A percentile compares a stretch with the other conserved stretches of the same genome.
phyloP scores from a whole-genome alignment of 2,113 vertebrate genomes.

The Tinamus guttatus region DNA sequence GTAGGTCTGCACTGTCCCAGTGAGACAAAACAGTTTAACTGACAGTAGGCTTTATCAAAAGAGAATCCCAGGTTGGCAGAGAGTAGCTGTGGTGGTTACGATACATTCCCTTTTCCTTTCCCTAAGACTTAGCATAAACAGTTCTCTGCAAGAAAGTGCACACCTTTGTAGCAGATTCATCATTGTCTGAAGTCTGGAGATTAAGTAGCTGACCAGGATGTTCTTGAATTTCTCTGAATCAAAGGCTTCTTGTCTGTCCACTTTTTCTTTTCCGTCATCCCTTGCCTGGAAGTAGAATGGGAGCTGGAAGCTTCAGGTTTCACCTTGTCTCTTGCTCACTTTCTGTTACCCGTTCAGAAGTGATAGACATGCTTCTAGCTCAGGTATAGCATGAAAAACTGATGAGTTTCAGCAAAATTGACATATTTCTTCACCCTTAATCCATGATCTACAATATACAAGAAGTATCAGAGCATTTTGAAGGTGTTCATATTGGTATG shows the following conservation, averaged over 20 bases:
- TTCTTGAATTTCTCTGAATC: background rate
- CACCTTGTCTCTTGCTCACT: no score
- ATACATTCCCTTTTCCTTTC: background rate
- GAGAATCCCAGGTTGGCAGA: background rate
- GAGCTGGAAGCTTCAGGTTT: background rate
- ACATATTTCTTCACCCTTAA: background rate
- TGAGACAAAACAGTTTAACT: background rate
- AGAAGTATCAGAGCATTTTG: background rate
- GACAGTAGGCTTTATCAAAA: background rate
- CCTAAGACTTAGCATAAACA: background rate
- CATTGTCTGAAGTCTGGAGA: background rate
- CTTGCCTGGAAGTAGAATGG: background rate
- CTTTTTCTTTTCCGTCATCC: background rate
- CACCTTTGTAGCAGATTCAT: background rate
- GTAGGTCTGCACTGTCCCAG: background rate
- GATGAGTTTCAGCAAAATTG: background rate
- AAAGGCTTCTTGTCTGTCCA: background rate
- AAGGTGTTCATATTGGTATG: background rate
- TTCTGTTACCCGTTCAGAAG: background rate
- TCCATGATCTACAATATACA: background rate
- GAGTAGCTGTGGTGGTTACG: background rate
- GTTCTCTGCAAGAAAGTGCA: background rate
- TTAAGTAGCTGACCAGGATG: background rate
- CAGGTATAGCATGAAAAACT: background rate
- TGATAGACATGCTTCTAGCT: background rate